A percentile compares a stretch with the other conserved stretches of the same genome.
Conservation (phyloP, 2,113 vertebrate species). For the Neolamprologus longior region DNA sequence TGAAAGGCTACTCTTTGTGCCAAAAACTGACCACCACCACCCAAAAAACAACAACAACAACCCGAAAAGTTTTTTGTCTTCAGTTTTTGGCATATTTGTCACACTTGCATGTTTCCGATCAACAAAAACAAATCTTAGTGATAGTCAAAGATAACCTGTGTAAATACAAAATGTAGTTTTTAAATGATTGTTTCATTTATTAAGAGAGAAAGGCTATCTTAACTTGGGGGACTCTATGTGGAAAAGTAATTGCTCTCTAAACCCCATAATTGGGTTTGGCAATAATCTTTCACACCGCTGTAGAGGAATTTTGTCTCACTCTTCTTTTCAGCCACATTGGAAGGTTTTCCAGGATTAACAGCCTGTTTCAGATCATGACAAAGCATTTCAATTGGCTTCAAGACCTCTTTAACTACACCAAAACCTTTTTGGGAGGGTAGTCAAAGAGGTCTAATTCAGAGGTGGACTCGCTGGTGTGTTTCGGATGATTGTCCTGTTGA, state of each 20-base stretch:
- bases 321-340: neutral
- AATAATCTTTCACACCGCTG: neutral
- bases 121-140: neutral
- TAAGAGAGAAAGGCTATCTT: neutral
- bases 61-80: neutral
- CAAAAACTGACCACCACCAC: neutral
- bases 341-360: neutral
- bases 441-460: neutral
- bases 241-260: neutral
- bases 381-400: neutral
- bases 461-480: neutral
- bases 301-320: neutral
- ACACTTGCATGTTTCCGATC: neutral
- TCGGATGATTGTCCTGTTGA: neutral
- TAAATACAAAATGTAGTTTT: neutral
- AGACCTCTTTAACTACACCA: neutral
- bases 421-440: neutral
- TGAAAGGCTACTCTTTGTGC: neutral
- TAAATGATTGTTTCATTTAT: neutral
- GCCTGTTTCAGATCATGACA: neutral
- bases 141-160: neutral
- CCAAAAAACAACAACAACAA: neutral
- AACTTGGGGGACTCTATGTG: neutral
- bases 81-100: neutral
- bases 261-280: neutral